Evolutionary conservation across 2,888 invertebrate genomes (phyloP), one percentile per base, ranked within the genome.

Genomic region (Osedax frankpressi): DNA sequence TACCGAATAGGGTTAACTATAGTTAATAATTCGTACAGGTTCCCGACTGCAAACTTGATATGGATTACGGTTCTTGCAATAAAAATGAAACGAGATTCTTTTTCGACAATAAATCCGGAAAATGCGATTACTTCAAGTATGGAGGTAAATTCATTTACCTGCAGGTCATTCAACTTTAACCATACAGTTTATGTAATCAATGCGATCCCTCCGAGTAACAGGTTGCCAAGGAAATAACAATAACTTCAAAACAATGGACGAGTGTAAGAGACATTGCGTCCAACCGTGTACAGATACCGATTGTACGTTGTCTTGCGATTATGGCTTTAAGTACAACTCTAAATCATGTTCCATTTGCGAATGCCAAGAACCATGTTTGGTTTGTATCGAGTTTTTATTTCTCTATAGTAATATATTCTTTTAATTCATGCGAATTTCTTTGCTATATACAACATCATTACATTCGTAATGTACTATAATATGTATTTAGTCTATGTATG

Each of bases 191-290:
- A 44, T 44, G 19, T 44, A 44, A 44, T 44, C 44, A 11, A 44
- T 11, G 19, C 19, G 6, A 19, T 44, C 6, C 19, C 44, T 44
- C 44, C 6, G 44, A 44, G 19, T 44, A 11, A 44, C 19, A 44
- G 44, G 44, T 44, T 69, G 69, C 69, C 1, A 11, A 69, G 69
- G 69, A 28, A 69, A 69, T 3, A 19, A 1, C 6, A 69, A 69
- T 29, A 69, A 69, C n/a, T 69, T 69, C 69, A 69, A 28, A n/a
- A 69, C 30, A 6, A 29, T 29, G 28, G 69, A 26, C 1, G 69
- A 69, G 27, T 69, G 69, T 19, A 26, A 19, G 14, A 28, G 29
- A 29, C 11, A 11, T 28, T 69, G 69, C 29, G 28, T 25, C 28
- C 28, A 11, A 11, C 27, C 25, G 27, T 69, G 69, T 19, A 25